Evolutionary conservation across 2,797 vertebrate species (phyloP).

Genomic region (Tympanoctomys barrerae): DNA sequence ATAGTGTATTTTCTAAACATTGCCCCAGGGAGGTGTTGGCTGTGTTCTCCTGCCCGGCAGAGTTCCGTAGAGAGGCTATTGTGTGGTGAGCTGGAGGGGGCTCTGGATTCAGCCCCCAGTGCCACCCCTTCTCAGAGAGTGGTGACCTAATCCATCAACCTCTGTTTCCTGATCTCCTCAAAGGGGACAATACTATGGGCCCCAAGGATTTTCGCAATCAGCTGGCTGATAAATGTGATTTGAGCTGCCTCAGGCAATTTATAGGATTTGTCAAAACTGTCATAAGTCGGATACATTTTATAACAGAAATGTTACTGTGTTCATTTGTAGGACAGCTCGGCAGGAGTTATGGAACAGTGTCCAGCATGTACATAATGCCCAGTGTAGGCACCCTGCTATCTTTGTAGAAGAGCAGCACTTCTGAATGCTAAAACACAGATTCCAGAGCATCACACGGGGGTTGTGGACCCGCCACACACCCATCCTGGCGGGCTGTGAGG

Average conservation of each 20-base stretch:
- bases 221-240: neutral
- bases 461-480: neutral
- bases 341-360: neutral
- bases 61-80: neutral
- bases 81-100: accelerated
- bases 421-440: neutral
- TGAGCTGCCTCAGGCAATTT: neutral
- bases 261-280: neutral
- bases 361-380: neutral
- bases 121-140: neutral
- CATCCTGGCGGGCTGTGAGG: neutral
- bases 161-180: neutral
- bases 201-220: neutral
- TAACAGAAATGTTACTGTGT: neutral
- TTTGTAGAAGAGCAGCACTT: neutral
- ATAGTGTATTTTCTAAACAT: neutral
- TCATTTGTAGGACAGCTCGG: neutral
- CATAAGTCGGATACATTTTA: neutral
- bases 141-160: neutral
- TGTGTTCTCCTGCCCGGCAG: neutral
- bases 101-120: neutral
- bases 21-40: neutral
- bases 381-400: neutral
- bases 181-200: neutral
- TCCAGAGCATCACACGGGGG: neutral